phyloP scores from a whole-genome alignment of 2,113 vertebrate species.

The Myrmophylax atrothorax region DNA sequence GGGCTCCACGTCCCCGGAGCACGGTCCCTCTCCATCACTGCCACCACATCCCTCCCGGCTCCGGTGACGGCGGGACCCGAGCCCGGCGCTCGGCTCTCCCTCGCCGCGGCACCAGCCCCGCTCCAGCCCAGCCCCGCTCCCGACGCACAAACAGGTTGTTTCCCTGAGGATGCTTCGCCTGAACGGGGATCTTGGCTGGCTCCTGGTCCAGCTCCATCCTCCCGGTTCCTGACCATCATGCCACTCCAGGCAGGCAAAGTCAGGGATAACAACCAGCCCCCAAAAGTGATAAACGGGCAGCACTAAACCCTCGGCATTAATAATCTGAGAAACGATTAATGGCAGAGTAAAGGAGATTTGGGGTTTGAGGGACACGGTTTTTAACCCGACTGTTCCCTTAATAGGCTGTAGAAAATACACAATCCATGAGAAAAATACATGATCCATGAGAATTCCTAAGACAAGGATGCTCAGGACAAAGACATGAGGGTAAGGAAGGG shows the following conservation, averaged over 20 bases:
- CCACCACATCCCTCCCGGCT: background rate
- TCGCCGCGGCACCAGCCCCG: background rate
- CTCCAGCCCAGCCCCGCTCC: background rate
- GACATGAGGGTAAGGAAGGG: background rate
- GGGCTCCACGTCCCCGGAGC: background rate
- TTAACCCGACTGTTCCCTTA: background rate
- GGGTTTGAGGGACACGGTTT: constrained; percentile 4
- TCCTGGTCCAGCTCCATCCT: background rate
- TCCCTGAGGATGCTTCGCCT: background rate
- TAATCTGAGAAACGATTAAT: constrained; percentile 34
- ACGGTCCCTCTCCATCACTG: background rate
- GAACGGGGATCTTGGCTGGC: background rate
- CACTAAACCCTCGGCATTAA: background rate
- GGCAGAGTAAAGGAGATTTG: constrained; percentile 45
- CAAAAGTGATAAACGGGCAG: background rate
- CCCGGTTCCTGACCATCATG: background rate
- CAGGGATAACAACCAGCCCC: background rate
- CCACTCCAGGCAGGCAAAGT: background rate
- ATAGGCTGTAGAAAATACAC: background rate
- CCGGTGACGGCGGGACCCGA: background rate
- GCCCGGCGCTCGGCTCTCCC: background rate
- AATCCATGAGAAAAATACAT: background rate
- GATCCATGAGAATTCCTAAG: background rate
- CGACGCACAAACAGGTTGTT: background rate
- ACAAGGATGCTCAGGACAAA: rapidly evolving